Conservation (phyloP, 2,113 vertebrate species). For the Stercorarius parasiticus region DNA sequence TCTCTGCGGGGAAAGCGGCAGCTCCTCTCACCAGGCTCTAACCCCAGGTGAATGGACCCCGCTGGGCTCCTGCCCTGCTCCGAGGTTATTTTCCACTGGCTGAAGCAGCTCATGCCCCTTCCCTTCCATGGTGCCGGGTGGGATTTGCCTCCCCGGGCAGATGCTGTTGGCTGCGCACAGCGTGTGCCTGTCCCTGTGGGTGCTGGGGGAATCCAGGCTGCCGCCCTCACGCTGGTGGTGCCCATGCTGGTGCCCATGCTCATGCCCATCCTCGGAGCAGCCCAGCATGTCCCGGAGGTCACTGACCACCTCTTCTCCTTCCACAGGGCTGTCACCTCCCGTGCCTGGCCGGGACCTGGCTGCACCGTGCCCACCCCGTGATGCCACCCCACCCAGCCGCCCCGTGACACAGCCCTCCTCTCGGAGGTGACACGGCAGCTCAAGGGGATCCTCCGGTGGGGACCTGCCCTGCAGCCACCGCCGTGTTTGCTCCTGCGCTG, state of each 20-base stretch:
- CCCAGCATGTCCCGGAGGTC: rapidly evolving
- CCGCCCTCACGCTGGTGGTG: rapidly evolving
- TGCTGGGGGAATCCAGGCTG: not conserved
- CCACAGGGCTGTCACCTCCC: not conserved
- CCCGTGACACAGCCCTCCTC: not conserved
- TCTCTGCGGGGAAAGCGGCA: rapidly evolving
- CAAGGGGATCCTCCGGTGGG: not conserved
- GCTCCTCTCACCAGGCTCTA: rapidly evolving
- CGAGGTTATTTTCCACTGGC: rapidly evolving
- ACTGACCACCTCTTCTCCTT: rapidly evolving
- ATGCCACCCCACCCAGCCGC: not conserved
- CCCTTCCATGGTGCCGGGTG: not conserved
- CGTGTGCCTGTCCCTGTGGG: rapidly evolving
- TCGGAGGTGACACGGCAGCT: not conserved
- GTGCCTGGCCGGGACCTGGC: not conserved
- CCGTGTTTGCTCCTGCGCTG: not conserved
- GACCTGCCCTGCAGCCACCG: not conserved
- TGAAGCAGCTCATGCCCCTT: not conserved
- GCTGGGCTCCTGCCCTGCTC: not conserved
- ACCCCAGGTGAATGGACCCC: rapidly evolving
- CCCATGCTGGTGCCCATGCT: not conserved
- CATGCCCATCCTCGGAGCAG: not conserved
- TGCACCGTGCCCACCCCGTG: not conserved
- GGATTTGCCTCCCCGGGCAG: not conserved
- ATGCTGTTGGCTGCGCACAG: rapidly evolving